Conservation (phyloP, 35 echinoderm and acorn worm species). For the Acanthaster planci region DNA sequence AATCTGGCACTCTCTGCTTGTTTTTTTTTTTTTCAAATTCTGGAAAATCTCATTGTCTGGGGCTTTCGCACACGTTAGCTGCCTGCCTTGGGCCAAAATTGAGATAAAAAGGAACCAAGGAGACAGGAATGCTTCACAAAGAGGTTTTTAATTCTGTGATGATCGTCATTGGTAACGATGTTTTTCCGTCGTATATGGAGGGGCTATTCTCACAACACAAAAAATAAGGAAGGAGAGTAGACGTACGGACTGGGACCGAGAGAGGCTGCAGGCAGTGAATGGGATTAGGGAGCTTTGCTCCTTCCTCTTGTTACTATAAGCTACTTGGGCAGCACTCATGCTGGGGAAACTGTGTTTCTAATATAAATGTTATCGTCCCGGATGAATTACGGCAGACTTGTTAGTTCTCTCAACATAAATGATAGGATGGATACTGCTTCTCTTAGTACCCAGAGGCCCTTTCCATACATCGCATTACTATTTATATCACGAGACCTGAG, state of each 20-base stretch:
- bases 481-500: too few species aligned
- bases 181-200: not conserved
- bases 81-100: not conserved
- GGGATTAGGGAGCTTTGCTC: not conserved
- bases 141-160: slow-evolving; percentile 20
- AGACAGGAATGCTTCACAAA: not conserved
- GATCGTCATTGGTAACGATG: slow-evolving; percentile 1
- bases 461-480: too few species aligned
- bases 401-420: too few species aligned
- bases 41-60: slow-evolving; percentile 20
- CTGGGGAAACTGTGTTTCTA: too few species aligned
- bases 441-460: too few species aligned
- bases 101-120: not conserved
- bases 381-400: too few species aligned
- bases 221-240: slow-evolving; percentile 6
- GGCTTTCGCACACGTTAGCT: not conserved
- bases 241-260: not conserved
- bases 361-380: too few species aligned
- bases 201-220: not conserved
- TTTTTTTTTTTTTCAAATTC: not conserved
- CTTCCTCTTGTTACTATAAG: not conserved
- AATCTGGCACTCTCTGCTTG: not conserved
- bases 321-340: not conserved
- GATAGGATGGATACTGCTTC: too few species aligned
- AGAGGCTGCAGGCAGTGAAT: not conserved